Evolutionary conservation across 2,888 invertebrate genomes (phyloP).

Genomic region (Erpobdella octoculata): DNA sequence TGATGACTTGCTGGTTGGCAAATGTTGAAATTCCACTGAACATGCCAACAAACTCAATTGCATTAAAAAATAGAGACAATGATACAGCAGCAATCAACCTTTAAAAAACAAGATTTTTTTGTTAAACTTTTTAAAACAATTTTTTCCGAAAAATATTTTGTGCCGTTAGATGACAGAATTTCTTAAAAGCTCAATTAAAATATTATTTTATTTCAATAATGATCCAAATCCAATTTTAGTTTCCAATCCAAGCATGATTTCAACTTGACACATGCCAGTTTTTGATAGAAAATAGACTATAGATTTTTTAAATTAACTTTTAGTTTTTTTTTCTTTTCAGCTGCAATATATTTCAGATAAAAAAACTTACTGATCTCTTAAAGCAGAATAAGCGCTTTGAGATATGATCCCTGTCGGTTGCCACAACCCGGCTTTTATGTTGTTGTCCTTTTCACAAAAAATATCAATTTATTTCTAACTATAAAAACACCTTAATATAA

Average conservation of each 20-base stretch:
- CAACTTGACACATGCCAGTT: no score
- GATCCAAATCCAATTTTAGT: no score
- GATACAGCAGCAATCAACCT: conserved; percentile 6
- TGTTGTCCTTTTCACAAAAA: neutral
- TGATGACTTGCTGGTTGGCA: neutral
- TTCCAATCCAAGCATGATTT: no score
- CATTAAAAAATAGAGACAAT: conserved; percentile 8
- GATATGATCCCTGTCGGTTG: neutral
- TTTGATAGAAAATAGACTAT: no score
- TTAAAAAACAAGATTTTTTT: neutral
- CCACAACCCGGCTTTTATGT: neutral
- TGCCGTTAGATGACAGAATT: no score
- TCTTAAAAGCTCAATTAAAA: neutral
- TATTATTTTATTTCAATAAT: neutral
- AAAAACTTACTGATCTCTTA: neutral
- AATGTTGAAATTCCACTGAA: conserved; percentile 22
- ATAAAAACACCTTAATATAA: neutral
- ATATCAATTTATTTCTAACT: neutral
- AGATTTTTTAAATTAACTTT: no score
- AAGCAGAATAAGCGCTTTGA: neutral
- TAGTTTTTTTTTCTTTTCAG: no score
- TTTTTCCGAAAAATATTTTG: neutral
- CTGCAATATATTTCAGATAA: no score
- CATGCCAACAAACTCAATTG: conserved; percentile 17
- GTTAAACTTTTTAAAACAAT: neutral